A percentile compares a stretch with the other conserved stretches of the same genome.
Evolutionary conservation across 2,888 invertebrate genomes (phyloP).

Genomic region (Prosopocoilus inquinatus): DNA sequence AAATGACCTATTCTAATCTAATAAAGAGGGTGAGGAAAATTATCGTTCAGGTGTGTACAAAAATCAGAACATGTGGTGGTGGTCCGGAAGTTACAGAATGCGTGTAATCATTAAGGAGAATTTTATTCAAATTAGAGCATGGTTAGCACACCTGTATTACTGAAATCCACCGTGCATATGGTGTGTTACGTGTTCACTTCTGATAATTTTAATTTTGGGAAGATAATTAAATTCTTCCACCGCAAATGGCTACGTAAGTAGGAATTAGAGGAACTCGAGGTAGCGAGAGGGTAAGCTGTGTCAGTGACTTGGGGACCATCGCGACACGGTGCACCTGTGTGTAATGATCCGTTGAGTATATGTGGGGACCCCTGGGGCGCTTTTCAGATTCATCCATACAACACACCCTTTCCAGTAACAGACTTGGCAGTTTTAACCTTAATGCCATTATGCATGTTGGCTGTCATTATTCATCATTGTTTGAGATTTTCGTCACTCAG

Average conservation of each 20-base stretch:
- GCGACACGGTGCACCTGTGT: conserved; percentile 43
- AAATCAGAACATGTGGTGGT: conserved; percentile 38
- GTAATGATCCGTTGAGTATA: conserved; percentile 47
- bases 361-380: conserved; percentile 44
- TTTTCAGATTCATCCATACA: conserved; percentile 39
- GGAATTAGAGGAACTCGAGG: too few species aligned
- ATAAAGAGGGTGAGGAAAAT: too few species aligned
- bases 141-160: conserved; percentile 16
- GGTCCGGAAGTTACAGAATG: conserved; percentile 30
- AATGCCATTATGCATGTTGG: conserved; percentile 38
- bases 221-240: too few species aligned
- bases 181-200: conserved; percentile 11
- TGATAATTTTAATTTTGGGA: not conserved
- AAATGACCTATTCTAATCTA: too few species aligned
- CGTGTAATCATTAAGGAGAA: conserved; percentile 27
- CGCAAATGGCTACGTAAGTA: too few species aligned
- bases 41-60: conserved; percentile 23
- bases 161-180: conserved; percentile 14
- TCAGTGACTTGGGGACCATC: conserved; percentile 10
- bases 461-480: conserved; percentile 39
- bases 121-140: conserved; percentile 29
- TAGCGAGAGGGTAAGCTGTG: not conserved
- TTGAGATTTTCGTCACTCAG: conserved; percentile 34
- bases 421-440: conserved; percentile 29
- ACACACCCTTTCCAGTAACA: conserved; percentile 39